Evolutionary conservation across 2,113 vertebrate species (phyloP).

Genomic region (Seriola quinqueradiata): DNA sequence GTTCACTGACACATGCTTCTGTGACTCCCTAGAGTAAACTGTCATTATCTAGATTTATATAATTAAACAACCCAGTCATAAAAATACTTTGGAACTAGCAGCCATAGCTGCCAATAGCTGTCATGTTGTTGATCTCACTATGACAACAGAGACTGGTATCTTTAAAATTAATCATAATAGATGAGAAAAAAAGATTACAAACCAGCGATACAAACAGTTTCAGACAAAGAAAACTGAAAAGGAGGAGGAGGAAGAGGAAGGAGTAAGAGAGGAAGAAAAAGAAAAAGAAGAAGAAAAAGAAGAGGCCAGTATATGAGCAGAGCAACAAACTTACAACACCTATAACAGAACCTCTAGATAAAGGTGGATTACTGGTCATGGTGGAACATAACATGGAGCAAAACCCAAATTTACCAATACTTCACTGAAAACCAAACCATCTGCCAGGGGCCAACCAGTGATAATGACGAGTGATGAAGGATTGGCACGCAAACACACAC

Average conservation of each 20-base stretch:
- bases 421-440: slow-evolving; percentile 29
- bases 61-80: background rate
- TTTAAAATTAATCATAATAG: too few relatives aligned
- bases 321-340: too few relatives aligned
- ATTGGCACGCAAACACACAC: background rate
- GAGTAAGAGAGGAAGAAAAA: background rate
- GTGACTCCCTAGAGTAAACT: background rate
- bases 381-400: background rate
- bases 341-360: background rate
- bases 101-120: background rate
- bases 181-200: background rate
- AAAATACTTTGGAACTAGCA: slow-evolving; percentile 15
- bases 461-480: slow-evolving; percentile 28
- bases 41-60: slow-evolving; percentile 50
- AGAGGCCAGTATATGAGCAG: too few relatives aligned
- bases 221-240: background rate
- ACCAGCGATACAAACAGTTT: too few relatives aligned
- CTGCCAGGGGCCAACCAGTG: background rate
- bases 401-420: background rate
- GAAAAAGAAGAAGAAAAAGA: background rate
- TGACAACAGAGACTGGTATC: background rate
- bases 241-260: too few relatives aligned
- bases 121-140: background rate
- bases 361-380: background rate
- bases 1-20: slow-evolving; percentile 29